Conservation (phyloP, 1,140 invertebrate genomes). For the Anoplolepis gracilipes region DNA sequence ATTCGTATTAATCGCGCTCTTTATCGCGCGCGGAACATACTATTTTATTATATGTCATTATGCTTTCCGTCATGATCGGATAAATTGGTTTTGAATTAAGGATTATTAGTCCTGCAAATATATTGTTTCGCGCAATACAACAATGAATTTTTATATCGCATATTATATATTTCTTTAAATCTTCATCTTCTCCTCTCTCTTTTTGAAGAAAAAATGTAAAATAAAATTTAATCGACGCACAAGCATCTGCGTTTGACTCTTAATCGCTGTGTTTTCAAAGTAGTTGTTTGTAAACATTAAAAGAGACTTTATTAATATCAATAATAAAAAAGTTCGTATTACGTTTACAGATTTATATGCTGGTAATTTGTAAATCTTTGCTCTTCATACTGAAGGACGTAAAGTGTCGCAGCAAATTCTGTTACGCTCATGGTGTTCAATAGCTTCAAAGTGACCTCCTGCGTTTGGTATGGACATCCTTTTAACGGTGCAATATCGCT, state of each 20-base stretch:
- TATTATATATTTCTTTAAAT: background rate
- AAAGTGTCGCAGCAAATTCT: conserved; percentile 28
- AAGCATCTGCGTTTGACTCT: too few species aligned
- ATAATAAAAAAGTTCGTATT: background rate
- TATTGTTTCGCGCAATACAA: background rate
- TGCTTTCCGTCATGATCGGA: too few species aligned
- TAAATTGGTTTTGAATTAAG: background rate
- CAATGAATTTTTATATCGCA: background rate
- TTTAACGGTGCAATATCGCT: background rate
- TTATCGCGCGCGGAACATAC: background rate
- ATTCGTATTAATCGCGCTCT: background rate
- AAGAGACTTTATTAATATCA: too few species aligned
- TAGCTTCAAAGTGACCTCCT: conserved; percentile 3
- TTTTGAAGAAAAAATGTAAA: background rate
- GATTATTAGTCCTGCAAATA: background rate
- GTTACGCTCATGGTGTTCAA: background rate
- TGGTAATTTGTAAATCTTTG: background rate
- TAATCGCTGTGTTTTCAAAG: too few species aligned
- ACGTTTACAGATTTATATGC: background rate
- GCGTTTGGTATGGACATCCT: background rate
- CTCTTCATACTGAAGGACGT: background rate
- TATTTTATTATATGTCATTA: background rate
- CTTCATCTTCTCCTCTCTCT: background rate
- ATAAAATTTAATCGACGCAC: too few species aligned
- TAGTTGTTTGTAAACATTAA: too few species aligned